Evolutionary conservation across 1,140 invertebrate species (phyloP), one percentile per base, ranked within the genome.

Genomic region (Arion vulgaris): DNA sequence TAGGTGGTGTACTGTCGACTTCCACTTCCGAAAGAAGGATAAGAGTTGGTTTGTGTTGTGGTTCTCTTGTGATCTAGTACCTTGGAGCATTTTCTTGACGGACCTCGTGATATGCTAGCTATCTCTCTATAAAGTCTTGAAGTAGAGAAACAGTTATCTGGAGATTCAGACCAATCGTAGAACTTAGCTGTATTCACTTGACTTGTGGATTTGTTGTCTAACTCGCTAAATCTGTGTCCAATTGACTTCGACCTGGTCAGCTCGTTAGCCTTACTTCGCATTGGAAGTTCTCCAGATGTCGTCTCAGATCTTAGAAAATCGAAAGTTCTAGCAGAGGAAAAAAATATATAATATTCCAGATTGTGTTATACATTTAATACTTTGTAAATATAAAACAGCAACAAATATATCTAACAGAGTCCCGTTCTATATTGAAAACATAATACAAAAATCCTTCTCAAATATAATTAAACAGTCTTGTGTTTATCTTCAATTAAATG

Each of bases 91-190:
- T 45, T 11, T 28, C 41, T 62, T 80, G 72, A 38, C 53, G 83
- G 53, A 28, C 77, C 51, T 57, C 82, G 80, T 28, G 69, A 73
- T 23, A 76, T 84, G 9, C 53, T 77, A 0, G 89, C 87, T 26
- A 89, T 84, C 73, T 89, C 87, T 51, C 87, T 84, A 83, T 90
- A 90, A 28, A 89, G 82, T 45, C 83, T 84, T 7, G 89, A 84
- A 51, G 89, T 85, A 13, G 89, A 87, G 34, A 87, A 76, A 78
- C 85, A 84, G 0, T 87, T 86, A 36, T 84, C 85, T 28, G 66
- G 80, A 68, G 88, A 88, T 19, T 86, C 85, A 23, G 88, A 87
- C 88, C 88, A 89, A 79, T 90, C 89, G 82, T 86, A 90, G 84
- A 90, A 89, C n/a, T 85, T 80, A 11, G 89, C 89, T 17, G 87